A percentile compares a stretch with the other conserved stretches of the same genome.
Conservation (phyloP, 2,113 vertebrate genomes). For the Petrocephalus microphthalmus region DNA sequence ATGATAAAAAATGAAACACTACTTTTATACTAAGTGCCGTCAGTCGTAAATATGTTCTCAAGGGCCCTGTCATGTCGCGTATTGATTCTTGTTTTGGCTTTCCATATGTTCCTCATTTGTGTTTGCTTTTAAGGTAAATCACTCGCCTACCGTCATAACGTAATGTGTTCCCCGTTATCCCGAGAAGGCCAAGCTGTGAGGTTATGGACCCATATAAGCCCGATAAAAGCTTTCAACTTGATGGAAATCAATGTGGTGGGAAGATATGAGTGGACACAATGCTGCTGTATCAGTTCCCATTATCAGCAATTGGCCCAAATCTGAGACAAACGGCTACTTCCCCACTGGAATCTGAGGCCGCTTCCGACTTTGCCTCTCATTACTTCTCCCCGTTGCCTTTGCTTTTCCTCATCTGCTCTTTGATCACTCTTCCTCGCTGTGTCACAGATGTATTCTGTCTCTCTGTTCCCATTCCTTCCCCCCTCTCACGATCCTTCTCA, state of each 20-base stretch:
- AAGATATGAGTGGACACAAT: background rate
- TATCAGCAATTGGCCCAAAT: constrained; percentile 20
- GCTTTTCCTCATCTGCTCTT: constrained; percentile 45
- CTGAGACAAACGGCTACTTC: constrained; percentile 27
- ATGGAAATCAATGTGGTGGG: background rate
- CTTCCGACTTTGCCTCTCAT: constrained; percentile 32
- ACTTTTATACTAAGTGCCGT: background rate
- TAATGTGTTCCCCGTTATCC: background rate
- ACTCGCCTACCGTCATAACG: background rate
- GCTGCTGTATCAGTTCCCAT: background rate
- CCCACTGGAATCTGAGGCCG: constrained; percentile 40
- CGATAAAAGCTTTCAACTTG: background rate
- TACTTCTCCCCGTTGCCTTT: constrained; percentile 23
- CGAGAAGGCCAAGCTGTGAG: background rate
- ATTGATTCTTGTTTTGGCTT: background rate
- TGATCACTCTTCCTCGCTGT: constrained; percentile 50
- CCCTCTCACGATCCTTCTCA: constrained; percentile 26
- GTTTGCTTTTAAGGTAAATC: background rate
- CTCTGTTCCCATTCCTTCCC: constrained; percentile 17
- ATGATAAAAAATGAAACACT: background rate
- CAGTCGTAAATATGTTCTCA: background rate
- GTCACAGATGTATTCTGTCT: constrained; percentile 35
- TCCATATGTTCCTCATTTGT: background rate
- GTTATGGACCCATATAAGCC: background rate
- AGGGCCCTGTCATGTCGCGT: background rate